Evolutionary conservation across 2,888 invertebrate genomes (phyloP).

Genomic region (Mechanitis mazaeus): DNA sequence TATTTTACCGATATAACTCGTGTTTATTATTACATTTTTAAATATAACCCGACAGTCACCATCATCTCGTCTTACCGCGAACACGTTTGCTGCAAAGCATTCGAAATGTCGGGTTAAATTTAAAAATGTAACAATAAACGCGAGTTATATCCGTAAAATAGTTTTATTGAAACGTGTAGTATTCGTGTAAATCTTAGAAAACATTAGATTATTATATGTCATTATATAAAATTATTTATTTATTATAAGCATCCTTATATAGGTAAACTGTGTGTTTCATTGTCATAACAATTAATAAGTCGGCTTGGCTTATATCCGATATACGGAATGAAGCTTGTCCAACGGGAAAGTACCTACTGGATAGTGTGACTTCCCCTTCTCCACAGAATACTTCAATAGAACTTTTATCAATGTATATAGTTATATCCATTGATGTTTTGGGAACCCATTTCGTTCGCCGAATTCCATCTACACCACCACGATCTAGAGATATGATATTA

Average conservation of each 20-base stretch:
- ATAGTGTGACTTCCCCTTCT: constrained; percentile 67
- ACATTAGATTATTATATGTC: too few relatives aligned
- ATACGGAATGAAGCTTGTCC: constrained; percentile 41
- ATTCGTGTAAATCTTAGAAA: too few relatives aligned
- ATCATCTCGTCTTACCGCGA: too few relatives aligned
- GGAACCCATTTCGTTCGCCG: constrained; percentile 63
- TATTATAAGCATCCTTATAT: not conserved
- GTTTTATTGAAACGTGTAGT: too few relatives aligned
- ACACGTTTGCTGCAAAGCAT: too few relatives aligned
- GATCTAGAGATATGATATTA: constrained; percentile 52
- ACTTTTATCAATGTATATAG: constrained; percentile 62
- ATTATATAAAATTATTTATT: too few relatives aligned
- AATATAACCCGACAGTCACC: too few relatives aligned
- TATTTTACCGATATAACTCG: too few relatives aligned
- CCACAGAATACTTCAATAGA: constrained; percentile 68
- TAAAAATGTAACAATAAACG: too few relatives aligned
- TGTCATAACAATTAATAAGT: constrained; percentile 3
- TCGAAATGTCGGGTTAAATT: too few relatives aligned
- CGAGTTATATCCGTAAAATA: too few relatives aligned
- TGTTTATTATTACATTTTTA: too few relatives aligned
- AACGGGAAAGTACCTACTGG: constrained; percentile 56
- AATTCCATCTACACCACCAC: constrained; percentile 47
- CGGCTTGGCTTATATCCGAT: constrained; percentile 22
- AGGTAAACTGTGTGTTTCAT: constrained; percentile 10
- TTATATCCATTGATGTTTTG: constrained; percentile 43